Percentiles rank a stretch among this genome's conserved stretches.
Evolutionary conservation across 2,888 invertebrate genomes (phyloP).

Genomic region (Nematopogon swammerdamellus): DNA sequence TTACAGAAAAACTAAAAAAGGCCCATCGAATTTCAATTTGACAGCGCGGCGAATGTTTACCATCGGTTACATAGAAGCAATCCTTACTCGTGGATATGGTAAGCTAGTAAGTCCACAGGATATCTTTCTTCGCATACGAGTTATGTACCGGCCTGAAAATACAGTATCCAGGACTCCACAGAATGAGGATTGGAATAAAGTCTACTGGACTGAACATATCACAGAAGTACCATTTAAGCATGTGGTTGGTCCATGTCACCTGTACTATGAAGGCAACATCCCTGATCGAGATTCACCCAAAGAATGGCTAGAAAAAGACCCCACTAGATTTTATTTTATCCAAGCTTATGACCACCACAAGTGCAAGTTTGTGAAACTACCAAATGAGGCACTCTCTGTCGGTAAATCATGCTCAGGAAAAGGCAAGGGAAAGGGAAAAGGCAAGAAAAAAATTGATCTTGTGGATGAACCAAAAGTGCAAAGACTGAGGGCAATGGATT

Average conservation of each 20-base stretch:
- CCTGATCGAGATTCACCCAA: slow-evolving; percentile 13
- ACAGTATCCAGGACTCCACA: slow-evolving; percentile 26
- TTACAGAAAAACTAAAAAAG: slow-evolving; percentile 6
- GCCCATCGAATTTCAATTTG: slow-evolving; percentile 10
- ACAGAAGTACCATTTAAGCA: slow-evolving; percentile 15
- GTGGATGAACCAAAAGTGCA: not conserved
- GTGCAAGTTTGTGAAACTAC: not conserved
- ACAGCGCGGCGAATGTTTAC: slow-evolving; percentile 3
- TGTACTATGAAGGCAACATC: slow-evolving; percentile 29
- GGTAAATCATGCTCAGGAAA: not conserved
- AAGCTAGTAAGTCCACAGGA: slow-evolving; percentile 18
- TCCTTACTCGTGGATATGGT: not conserved
- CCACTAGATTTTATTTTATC: slow-evolving; percentile 37
- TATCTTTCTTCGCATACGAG: slow-evolving; percentile 25
- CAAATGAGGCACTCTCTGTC: not conserved
- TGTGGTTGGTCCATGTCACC: slow-evolving; percentile 31
- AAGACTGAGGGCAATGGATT: slow-evolving; percentile 32
- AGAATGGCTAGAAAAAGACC: slow-evolving; percentile 24
- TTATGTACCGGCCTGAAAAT: slow-evolving; percentile 38
- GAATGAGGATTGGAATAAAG: slow-evolving; percentile 17
- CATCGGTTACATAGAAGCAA: slow-evolving; percentile 5
- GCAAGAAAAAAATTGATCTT: not conserved
- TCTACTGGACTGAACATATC: slow-evolving; percentile 19
- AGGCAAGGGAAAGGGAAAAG: slow-evolving; percentile 1
- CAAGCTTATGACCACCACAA: slow-evolving; percentile 1